Evolutionary conservation across 1,140 invertebrate species (phyloP), one percentile per base, ranked within the genome.

Genomic region (Tetragnatha versicolor): DNA sequence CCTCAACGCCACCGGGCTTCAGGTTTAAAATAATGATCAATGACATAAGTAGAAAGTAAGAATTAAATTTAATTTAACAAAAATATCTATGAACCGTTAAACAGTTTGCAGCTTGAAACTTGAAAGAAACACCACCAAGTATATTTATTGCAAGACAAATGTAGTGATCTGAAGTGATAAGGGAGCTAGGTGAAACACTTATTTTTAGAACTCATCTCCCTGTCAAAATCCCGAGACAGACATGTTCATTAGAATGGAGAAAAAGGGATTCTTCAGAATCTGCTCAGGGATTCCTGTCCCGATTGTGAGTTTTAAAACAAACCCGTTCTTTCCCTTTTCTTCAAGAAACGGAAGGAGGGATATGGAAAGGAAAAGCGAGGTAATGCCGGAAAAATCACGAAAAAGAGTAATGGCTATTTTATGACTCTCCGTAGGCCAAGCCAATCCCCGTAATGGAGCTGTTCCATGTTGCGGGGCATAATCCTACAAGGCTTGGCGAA

Each of bases 331-430:
- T 65, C 39, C 45, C 65, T 31, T 37, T 49, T 47, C 49, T 37
- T 17, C 49, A 31, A 55, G 20, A 55, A 25, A 55, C 27, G 20
- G 31, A 55, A 35, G 33, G 20, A 37, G 25, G 49, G 25, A 53
- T 17, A 51, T 9, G 49, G 25, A 55, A 70, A 70, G 31, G 55
- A 70, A 47, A 70, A 25, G 27, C 20, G 17, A 22, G 65, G 49
- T 33, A n/a, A 66, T 66, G 63, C 25, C 33, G 39, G 63, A 45
- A 70, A 70, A 70, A 70, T 70, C 68, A 70, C 68, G 68, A 70
- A 70, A 70, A 70, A 70, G 68, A 70, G 55, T 70, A 70, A 70
- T 70, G 68, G 68, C 49, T 51, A 70, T 70, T 70, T 70, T 70
- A 70, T 70, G 68, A 47, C 47, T 37, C 68, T 55, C 68, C 14